A percentile compares a stretch with the other conserved stretches of the same genome.
These are phyloP conservation scores for Phrixothrix hirtus DNA, from an alignment of 2,888 invertebrate species.

Conservation along the genomic window DNA sequence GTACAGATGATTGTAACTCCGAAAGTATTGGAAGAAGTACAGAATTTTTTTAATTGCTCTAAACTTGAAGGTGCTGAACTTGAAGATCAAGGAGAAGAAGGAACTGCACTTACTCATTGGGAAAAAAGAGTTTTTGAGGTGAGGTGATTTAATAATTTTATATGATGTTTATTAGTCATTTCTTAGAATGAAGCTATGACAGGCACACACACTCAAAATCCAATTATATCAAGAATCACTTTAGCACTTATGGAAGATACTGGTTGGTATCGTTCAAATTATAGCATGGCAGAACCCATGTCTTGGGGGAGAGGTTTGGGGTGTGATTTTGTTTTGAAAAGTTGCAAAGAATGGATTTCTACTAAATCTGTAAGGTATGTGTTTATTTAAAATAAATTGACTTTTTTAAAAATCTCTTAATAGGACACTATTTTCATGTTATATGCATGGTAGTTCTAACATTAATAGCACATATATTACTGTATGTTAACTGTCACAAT, in stretches of 20 bases:
- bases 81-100: slow-evolving; percentile 98
- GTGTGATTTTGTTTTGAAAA: slow-evolving; percentile 90
- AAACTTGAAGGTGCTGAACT: slow-evolving; percentile 93
- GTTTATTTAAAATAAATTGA: no score
- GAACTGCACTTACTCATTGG: slow-evolving; percentile 96
- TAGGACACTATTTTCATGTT: no score
- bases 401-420: no score
- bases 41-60: slow-evolving; percentile 85
- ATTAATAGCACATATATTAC: no score
- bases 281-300: slow-evolving; percentile 81
- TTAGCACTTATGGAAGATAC: slow-evolving; percentile 97
- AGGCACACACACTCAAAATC: slow-evolving; percentile 97
- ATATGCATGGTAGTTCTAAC: no score
- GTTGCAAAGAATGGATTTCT: slow-evolving; percentile 97
- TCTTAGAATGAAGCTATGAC: slow-evolving; percentile 97
- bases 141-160: slow-evolving; percentile 33
- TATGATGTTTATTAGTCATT: slow-evolving; percentile 4
- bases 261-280: slow-evolving; percentile 95
- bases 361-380: slow-evolving; percentile 68
- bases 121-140: slow-evolving; percentile 98
- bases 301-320: slow-evolving; percentile 92
- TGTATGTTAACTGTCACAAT: no score
- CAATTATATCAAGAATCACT: slow-evolving; percentile 93
- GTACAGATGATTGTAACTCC: slow-evolving; percentile 71
- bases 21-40: slow-evolving; percentile 83